Percentiles rank a stretch among this genome's conserved stretches.
Evolutionary conservation across 2,888 invertebrate species (phyloP).

Genomic region (Leucophora obtusa): DNA sequence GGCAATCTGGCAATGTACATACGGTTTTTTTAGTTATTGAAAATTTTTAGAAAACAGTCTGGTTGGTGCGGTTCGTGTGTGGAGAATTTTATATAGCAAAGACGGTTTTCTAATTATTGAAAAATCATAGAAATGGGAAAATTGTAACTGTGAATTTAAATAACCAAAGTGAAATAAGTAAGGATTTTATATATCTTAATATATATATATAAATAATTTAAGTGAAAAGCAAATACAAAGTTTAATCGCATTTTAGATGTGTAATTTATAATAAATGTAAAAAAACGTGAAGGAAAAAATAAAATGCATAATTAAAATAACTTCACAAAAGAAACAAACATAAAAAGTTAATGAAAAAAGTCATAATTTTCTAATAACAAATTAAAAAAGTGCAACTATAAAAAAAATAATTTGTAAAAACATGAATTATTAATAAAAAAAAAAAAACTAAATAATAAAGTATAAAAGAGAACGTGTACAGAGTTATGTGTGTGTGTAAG

Average conservation of each 20-base stretch:
- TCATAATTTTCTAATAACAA: background rate
- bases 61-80: constrained; percentile 61
- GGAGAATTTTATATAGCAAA: constrained; percentile 51
- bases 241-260: background rate
- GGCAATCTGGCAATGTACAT: too few relatives aligned
- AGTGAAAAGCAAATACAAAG: constrained; percentile 1
- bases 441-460: background rate
- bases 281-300: constrained; percentile 5
- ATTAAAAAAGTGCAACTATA: background rate
- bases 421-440: background rate
- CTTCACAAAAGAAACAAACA: background rate
- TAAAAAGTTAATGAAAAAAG: background rate
- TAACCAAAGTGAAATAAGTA: constrained; percentile 17
- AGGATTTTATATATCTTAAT: background rate
- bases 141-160: constrained; percentile 47
- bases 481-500: constrained; percentile 18
- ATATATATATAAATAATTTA: background rate
- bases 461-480: constrained; percentile 9
- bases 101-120: constrained; percentile 40
- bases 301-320: background rate
- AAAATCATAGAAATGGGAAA: constrained; percentile 19
- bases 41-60: too few relatives aligned
- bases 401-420: constrained; percentile 3
- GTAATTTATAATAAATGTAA: background rate
- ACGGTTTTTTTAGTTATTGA: too few relatives aligned